Percentiles rank a stretch among this genome's conserved stretches.
phyloP scores from a whole-genome alignment of 2,888 invertebrate species.

The Netelia inedita region DNA sequence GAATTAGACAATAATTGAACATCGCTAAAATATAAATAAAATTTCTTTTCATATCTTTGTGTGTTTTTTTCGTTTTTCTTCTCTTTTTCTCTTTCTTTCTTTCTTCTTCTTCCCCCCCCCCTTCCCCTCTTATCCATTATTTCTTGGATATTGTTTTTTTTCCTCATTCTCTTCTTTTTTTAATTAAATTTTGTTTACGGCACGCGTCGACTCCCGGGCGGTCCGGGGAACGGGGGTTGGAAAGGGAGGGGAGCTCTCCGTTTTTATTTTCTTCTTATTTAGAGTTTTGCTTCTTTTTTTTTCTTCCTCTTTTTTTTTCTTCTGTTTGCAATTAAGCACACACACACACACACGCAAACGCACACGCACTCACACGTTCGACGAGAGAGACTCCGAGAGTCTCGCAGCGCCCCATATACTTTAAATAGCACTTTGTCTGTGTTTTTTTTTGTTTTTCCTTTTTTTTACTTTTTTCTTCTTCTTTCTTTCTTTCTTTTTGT shows the following conservation, averaged over 20 bases:
- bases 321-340: conserved; percentile 9
- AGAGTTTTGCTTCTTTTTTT: neutral
- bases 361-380: conserved; percentile 26
- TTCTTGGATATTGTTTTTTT: conserved; percentile 41
- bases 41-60: conserved; percentile 71
- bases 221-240: conserved; percentile 27
- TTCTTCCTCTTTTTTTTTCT: conserved; percentile 34
- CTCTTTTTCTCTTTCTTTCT: conserved; percentile 43
- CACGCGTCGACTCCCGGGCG: conserved; percentile 41
- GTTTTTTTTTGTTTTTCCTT: conserved; percentile 50
- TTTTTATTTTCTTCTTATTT: too few relatives aligned
- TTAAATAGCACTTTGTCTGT: conserved; percentile 79
- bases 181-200: conserved; percentile 26
- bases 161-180: conserved; percentile 32
- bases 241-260: too few relatives aligned
- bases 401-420: conserved; percentile 67
- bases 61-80: conserved; percentile 10
- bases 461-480: conserved; percentile 6
- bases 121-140: conserved; percentile 63
- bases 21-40: conserved; percentile 82
- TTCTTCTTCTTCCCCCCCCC: too few relatives aligned
- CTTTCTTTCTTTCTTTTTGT: conserved; percentile 21
- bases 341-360: conserved; percentile 40
- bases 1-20: conserved; percentile 79
- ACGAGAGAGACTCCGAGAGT: conserved; percentile 45